Conservation (phyloP, 2,888 invertebrate genomes). For the Serripes groenlandicus region DNA sequence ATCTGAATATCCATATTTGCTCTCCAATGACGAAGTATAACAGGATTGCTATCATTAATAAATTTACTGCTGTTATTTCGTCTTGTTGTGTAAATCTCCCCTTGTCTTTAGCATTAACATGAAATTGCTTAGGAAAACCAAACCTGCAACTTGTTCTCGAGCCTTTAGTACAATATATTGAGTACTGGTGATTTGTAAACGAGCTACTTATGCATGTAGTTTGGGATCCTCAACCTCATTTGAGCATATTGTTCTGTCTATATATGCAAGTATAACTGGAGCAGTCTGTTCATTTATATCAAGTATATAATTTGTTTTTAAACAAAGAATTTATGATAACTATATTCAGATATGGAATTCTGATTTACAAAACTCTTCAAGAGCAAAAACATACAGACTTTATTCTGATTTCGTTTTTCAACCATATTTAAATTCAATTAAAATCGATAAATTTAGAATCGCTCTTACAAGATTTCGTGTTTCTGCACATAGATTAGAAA, state of each 20-base stretch:
- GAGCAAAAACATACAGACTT: too few species aligned
- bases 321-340: too few species aligned
- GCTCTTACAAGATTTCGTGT: too few species aligned
- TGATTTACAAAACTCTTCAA: too few species aligned
- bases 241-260: not conserved
- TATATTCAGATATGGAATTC: too few species aligned
- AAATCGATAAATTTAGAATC: too few species aligned
- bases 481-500: too few species aligned
- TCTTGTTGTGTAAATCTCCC: slow-evolving; percentile 36
- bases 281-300: not conserved
- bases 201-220: not conserved
- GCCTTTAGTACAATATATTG: not conserved
- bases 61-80: slow-evolving; percentile 4
- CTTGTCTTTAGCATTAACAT: slow-evolving; percentile 1
- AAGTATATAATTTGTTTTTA: not conserved
- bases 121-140: slow-evolving; percentile 46
- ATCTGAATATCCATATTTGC: slow-evolving; percentile 58
- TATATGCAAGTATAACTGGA: slow-evolving; percentile 32
- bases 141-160: too few species aligned
- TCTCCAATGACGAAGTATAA: slow-evolving; percentile 43
- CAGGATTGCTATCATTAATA: slow-evolving; percentile 44
- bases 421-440: too few species aligned
- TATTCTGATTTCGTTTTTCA: too few species aligned
- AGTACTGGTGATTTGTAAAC: not conserved
- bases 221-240: not conserved